Conservation (phyloP, 2,888 invertebrate genomes). For the Steinernema scapterisci region DNA sequence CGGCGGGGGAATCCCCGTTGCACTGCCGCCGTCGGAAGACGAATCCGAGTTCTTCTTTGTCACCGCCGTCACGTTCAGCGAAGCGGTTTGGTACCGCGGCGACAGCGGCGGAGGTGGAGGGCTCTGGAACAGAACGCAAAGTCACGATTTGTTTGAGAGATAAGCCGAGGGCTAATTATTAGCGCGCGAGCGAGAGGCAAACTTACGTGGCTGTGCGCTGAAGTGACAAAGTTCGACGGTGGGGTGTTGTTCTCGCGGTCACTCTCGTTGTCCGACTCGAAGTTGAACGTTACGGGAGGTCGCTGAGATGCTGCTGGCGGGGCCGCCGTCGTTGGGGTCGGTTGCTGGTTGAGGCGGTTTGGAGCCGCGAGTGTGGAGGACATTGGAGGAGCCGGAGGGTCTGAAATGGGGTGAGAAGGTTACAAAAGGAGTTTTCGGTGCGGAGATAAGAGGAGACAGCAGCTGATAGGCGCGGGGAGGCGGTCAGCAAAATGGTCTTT, state of each 20-base stretch:
- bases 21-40: neutral
- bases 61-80: neutral
- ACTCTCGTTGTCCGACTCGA: constrained; percentile 27
- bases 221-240: neutral
- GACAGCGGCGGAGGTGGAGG: neutral
- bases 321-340: neutral
- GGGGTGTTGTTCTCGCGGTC: constrained; percentile 27
- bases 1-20: neutral
- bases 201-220: constrained; percentile 14
- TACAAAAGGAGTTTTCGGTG: neutral
- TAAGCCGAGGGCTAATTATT: neutral
- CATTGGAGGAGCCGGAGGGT: constrained; percentile 4
- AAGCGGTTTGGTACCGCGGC: constrained; percentile 21
- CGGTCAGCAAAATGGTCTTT: constrained; percentile 28
- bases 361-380: constrained; percentile 17
- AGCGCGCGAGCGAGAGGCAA: neutral
- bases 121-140: constrained; percentile 9
- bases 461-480: neutral
- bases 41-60: neutral
- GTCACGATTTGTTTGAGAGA: neutral
- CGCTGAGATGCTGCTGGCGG: neutral
- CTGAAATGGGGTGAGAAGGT: neutral
- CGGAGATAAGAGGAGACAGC: neutral
- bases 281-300: neutral
- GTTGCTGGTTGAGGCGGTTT: neutral